A percentile compares a stretch with the other conserved stretches of the same genome.
Conservation (phyloP, 2,888 invertebrate genomes). For the Nycteola revayana region DNA sequence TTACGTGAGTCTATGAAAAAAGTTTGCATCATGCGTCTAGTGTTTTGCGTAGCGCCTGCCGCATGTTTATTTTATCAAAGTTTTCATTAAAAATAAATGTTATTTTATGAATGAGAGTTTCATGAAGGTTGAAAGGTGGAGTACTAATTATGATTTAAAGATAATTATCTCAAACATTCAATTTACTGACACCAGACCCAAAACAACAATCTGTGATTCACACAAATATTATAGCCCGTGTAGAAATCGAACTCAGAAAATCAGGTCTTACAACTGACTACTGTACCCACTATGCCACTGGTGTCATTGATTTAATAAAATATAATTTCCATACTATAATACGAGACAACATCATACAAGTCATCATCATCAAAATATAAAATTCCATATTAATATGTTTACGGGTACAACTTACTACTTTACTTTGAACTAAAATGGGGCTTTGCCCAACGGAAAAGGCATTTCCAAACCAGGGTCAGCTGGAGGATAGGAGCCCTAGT, state of each 20-base stretch:
- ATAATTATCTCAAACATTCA: too few species aligned
- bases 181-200: too few species aligned
- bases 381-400: background rate
- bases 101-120: too few species aligned
- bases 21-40: constrained; percentile 50
- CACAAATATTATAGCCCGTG: too few species aligned
- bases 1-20: constrained; percentile 69
- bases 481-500: too few species aligned
- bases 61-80: too few species aligned
- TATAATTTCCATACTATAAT: background rate
- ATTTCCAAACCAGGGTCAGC: background rate
- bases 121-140: too few species aligned
- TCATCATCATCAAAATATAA: background rate
- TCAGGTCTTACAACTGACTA: background rate
- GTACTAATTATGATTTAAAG: too few species aligned
- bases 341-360: background rate
- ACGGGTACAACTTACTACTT: background rate
- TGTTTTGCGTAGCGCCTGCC: constrained; percentile 18
- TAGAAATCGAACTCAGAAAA: background rate
- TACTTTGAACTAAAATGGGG: background rate
- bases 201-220: too few species aligned
- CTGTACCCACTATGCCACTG: background rate
- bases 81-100: too few species aligned
- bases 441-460: background rate
- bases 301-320: background rate